Percentiles rank a stretch among this genome's conserved stretches.
Evolutionary conservation across 2,888 invertebrate species (phyloP).

Genomic region (Malacosoma neustria): DNA sequence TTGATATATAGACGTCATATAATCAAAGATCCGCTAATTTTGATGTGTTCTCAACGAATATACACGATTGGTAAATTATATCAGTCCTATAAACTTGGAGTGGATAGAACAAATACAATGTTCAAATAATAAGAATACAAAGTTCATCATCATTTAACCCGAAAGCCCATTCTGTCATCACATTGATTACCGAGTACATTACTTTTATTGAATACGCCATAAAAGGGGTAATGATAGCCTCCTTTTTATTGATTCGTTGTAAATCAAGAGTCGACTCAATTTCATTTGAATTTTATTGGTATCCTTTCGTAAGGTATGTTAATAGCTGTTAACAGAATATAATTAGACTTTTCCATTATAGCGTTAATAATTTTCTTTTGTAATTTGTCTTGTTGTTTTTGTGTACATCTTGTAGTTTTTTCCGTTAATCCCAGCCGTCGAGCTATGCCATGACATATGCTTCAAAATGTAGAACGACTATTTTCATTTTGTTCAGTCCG

Average conservation of each 20-base stretch:
- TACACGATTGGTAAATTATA: slow-evolving; percentile 20
- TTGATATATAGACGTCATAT: slow-evolving; percentile 59
- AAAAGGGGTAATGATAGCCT: slow-evolving; percentile 67
- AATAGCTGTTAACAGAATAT: slow-evolving; percentile 50
- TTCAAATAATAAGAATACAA: slow-evolving; percentile 1
- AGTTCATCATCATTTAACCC: slow-evolving; percentile 17
- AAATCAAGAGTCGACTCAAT: slow-evolving; percentile 67
- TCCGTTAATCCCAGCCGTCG: background rate
- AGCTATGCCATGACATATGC: slow-evolving; percentile 35
- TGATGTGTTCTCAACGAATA: slow-evolving; percentile 24
- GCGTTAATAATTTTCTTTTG: too few species aligned
- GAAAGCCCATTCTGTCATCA: slow-evolving; percentile 29
- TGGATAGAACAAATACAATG: too few species aligned
- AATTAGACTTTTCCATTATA: slow-evolving; percentile 50
- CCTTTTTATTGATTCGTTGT: slow-evolving; percentile 70
- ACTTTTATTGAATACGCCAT: slow-evolving; percentile 67
- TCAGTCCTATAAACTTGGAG: too few species aligned
- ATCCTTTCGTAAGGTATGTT: slow-evolving; percentile 46
- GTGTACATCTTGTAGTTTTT: background rate
- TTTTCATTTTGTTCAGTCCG: slow-evolving; percentile 50
- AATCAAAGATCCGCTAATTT: slow-evolving; percentile 45
- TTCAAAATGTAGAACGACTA: slow-evolving; percentile 45
- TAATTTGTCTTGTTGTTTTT: too few species aligned
- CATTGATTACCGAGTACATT: slow-evolving; percentile 53
- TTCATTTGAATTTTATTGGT: slow-evolving; percentile 67